A percentile compares a stretch with the other conserved stretches of the same genome.
Evolutionary conservation across 2,797 vertebrate species (phyloP).

Genomic region (Coccyzus lansbergi): DNA sequence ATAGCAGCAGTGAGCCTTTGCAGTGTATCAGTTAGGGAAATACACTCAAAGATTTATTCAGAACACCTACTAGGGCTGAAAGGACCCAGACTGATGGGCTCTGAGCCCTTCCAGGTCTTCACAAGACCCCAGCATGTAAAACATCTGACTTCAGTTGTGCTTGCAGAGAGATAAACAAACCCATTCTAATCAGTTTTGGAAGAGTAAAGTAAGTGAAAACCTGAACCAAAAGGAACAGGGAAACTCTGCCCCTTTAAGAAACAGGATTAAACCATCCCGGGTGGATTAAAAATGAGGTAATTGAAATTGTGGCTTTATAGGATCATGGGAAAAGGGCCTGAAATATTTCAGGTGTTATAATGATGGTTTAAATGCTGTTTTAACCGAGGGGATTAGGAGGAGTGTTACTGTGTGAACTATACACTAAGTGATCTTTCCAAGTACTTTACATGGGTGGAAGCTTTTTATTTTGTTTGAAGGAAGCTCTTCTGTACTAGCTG

Average conservation of each 20-base stretch:
- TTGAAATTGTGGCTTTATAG: not conserved
- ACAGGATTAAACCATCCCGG: not conserved
- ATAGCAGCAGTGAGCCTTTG: not conserved
- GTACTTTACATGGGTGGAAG: not conserved
- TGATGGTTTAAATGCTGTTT: not conserved
- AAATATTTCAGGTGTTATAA: not conserved
- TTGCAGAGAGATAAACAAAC: not conserved
- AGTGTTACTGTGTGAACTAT: not conserved
- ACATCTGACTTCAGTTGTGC: not conserved
- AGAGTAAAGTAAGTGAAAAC: not conserved
- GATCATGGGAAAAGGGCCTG: not conserved
- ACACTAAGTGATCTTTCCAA: not conserved
- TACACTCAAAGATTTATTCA: not conserved
- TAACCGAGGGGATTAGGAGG: not conserved
- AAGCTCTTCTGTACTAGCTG: not conserved
- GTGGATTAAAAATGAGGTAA: not conserved
- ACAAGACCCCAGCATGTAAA: not conserved
- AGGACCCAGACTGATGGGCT: not conserved
- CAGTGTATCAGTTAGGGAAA: not conserved
- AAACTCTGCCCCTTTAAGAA: not conserved
- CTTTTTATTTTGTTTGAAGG: not conserved
- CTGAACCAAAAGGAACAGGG: not conserved
- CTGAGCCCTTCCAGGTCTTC: not conserved
- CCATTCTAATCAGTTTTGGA: not conserved
- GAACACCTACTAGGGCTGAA: not conserved